Evolutionary conservation across 1,140 invertebrate genomes (phyloP), one percentile per base, ranked within the genome.

Genomic region (Cherax destructor): DNA sequence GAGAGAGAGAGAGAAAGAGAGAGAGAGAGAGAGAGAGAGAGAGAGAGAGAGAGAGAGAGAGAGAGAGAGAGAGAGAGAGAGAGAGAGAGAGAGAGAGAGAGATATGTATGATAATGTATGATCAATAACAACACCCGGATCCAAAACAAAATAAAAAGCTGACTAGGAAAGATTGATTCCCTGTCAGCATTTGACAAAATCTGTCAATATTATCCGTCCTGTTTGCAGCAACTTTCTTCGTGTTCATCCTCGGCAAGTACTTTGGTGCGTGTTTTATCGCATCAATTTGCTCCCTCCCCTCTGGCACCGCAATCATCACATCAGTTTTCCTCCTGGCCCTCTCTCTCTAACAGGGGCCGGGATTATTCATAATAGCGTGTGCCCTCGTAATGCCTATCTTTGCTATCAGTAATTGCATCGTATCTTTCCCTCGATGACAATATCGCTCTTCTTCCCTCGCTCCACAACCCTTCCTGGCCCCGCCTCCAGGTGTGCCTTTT

Each of bases 11-110:
- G 76, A 18, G 21, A 4, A 18, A 77, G 76, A n/a, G 47, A 49
- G 76, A 77, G 76, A 49, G 47, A 49, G 76, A 77, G 24, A 49
- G 21, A 49, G 76, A 77, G 76, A 49, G 21, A 16, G 76, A 77
- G 76, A 49, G 47, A n/a, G 76, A 77, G 76, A 49, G 47, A 49
- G 24, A 24, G 76, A 77, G 7, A 77, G 72, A 78, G 76, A 78
- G 30, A 30, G 76, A 78, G 76, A 78, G 76, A 78, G 76, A 78
- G 30, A 78, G 76, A 78, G 76, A 78, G n/a, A 78, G 76, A 47
- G 76, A 41, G 76, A 78, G n/a, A 47, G 24, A 78, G 30, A 78
- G 76, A 78, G 76, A n/a, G n/a, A n/a, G n/a, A n/a, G n/a, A n/a
- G n/a, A n/a, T n/a, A n/a, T n/a, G n/a, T n/a, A n/a, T n/a, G 13